Evolutionary conservation across 2,113 vertebrate species (phyloP), one percentile per base, ranked within the genome.

Genomic region (Dicaeum eximium): DNA sequence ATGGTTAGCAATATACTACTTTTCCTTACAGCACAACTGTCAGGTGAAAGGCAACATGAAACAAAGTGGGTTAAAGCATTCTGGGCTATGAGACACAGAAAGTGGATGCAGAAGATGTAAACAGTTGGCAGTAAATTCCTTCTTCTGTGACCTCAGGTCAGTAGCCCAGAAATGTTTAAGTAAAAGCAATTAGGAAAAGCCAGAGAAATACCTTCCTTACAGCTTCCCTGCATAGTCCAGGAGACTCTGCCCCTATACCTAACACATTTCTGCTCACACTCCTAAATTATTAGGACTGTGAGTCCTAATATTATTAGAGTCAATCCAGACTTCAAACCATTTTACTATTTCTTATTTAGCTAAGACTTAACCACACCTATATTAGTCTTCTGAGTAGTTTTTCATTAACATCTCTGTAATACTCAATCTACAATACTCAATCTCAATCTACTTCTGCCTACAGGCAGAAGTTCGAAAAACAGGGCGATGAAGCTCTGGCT

Each of bases 1-100:
- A 96, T 97, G 75, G 87, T 96, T 97, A 95, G 93, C 51, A 92
- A 95, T 81, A 65, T 51, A 87, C 93, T 92, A 45, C 56, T 91
- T 92, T 86, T 93, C 82, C 90, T 94, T 42, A 7, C 11, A 92
- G 69, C 57, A 80, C 11, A 65, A 72, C 78, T 60, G 31, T 73
- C 73, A 82, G 61, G 44, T 37, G 75, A 93, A 95, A 95, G 47
- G 81, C 69, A 90, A 85, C 77, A 74, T 18, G 62, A 73, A 77
- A 92, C n/a, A 67, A 74, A 90, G 83, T 11, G 6, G 51, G 57
- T 58, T 58, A 89, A 91, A 56, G 35, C n/a, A 53, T 19, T 81
- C 58, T 66, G 57, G 81, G 37, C 60, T 83, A 30, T 4, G 42
- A 73, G 64, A 82, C 4, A 0, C 54, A 89, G 62, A 80, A 86